phyloP scores from a whole-genome alignment of 2,797 vertebrate species.

The Lepus townsendii region DNA sequence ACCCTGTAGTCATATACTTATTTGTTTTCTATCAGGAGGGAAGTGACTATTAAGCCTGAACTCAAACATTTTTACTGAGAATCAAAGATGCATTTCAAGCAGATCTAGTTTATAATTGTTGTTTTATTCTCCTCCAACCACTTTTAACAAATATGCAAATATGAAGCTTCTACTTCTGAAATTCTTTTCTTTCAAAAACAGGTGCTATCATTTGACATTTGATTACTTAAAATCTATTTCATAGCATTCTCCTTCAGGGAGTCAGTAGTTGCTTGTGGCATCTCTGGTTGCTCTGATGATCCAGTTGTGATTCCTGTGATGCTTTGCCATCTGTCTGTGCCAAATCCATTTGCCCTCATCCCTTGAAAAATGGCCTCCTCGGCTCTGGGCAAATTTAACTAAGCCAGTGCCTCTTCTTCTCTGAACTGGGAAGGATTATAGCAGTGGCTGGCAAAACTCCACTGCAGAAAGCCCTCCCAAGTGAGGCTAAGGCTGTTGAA shows the following conservation, averaged over 20 bases:
- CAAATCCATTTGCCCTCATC: slow-evolving; percentile 14
- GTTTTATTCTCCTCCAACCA: not conserved
- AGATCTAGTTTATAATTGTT: not conserved
- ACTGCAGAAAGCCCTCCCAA: not conserved
- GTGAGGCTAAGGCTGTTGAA: slow-evolving; percentile 2
- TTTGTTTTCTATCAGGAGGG: not conserved
- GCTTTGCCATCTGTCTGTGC: not conserved
- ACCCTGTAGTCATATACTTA: not conserved
- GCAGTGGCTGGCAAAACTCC: not conserved
- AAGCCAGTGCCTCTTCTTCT: not conserved
- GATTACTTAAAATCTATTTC: slow-evolving; percentile 28
- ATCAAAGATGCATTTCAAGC: not conserved
- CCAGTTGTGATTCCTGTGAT: slow-evolving; percentile 26
- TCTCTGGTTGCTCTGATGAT: not conserved
- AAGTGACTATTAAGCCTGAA: not conserved
- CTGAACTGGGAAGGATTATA: not conserved
- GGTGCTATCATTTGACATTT: not conserved
- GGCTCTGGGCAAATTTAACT: not conserved
- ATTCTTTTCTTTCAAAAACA: not conserved
- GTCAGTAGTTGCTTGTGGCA: not conserved
- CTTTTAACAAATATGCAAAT: not conserved
- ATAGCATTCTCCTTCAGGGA: not conserved
- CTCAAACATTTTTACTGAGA: not conserved
- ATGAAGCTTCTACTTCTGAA: not conserved
- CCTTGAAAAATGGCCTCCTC: not conserved